phyloP scores from a whole-genome alignment of 2,888 invertebrate genomes.

The Trissoscelio sp. region DNA sequence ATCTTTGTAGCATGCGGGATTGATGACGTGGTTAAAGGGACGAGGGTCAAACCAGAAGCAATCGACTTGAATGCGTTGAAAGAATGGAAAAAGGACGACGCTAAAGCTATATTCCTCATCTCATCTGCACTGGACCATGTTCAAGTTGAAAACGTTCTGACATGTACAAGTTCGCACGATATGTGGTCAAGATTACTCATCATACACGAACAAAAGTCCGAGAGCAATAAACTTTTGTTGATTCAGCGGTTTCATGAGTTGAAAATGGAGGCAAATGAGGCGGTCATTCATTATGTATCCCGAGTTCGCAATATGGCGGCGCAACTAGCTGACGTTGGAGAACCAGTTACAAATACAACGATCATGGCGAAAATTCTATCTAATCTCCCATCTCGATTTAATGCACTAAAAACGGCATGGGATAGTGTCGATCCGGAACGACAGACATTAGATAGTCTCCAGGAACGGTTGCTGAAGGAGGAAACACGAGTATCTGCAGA shows the following conservation, averaged over 20 bases:
- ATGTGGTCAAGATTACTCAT: neutral
- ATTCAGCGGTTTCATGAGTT: slow-evolving; percentile 15
- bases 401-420: slow-evolving; percentile 6
- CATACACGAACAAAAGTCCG: slow-evolving; percentile 43
- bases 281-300: neutral
- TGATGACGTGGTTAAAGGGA: slow-evolving; percentile 46
- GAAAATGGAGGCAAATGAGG: too few species aligned
- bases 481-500: too few species aligned
- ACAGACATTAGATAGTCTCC: neutral
- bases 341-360: neutral
- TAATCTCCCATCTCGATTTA: neutral
- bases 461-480: too few species aligned
- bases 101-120: slow-evolving; percentile 65
- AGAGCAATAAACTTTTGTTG: slow-evolving; percentile 37
- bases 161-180: slow-evolving; percentile 20
- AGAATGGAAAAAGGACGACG: slow-evolving; percentile 62
- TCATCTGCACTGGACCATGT: slow-evolving; percentile 59
- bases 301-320: slow-evolving; percentile 45
- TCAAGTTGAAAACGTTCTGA: slow-evolving; percentile 59
- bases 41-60: slow-evolving; percentile 14
- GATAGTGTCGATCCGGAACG: slow-evolving; percentile 12
- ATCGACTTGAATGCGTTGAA: slow-evolving; percentile 11
- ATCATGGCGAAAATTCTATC: neutral
- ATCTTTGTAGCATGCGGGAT: slow-evolving; percentile 43
- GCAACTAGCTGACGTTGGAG: slow-evolving; percentile 45